A percentile compares a stretch with the other conserved stretches of the same genome.
phyloP scores from a whole-genome alignment of 1,140 invertebrate species.

The Acromyrmex echinatior region DNA sequence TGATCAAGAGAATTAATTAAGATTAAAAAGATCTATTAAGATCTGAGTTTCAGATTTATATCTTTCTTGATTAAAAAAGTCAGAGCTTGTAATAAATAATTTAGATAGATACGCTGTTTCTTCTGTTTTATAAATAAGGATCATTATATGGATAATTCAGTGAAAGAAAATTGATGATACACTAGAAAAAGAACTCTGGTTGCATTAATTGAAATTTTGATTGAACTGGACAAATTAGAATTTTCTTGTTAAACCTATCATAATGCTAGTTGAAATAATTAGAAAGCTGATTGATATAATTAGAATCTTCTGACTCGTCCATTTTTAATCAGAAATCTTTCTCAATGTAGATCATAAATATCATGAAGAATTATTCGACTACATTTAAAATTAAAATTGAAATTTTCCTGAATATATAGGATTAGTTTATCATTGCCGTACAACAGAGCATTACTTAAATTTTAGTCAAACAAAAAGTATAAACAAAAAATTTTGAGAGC shows the following conservation, averaged over 20 bases:
- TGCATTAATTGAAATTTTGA: too few species aligned
- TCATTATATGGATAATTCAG: neutral
- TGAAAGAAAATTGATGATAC: neutral
- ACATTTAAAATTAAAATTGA: neutral
- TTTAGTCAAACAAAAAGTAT: neutral
- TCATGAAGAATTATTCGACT: neutral
- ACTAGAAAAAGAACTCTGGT: too few species aligned
- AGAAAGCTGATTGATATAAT: too few species aligned
- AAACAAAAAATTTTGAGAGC: neutral
- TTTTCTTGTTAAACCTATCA: too few species aligned
- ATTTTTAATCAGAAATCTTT: too few species aligned
- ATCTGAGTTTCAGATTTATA: neutral
- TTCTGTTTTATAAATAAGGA: neutral
- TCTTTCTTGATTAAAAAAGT: neutral
- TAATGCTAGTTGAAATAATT: too few species aligned
- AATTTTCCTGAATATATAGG: neutral
- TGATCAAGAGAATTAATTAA: constrained; percentile 20
- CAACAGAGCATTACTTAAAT: neutral
- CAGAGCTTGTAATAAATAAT: neutral
- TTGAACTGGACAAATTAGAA: too few species aligned
- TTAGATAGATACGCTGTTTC: neutral
- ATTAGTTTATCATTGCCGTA: neutral
- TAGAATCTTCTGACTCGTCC: too few species aligned
- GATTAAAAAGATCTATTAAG: constrained; percentile 9
- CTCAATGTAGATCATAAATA: neutral